Conservation (phyloP, 1,140 invertebrate species). For the Branchinecta lynchi region DNA sequence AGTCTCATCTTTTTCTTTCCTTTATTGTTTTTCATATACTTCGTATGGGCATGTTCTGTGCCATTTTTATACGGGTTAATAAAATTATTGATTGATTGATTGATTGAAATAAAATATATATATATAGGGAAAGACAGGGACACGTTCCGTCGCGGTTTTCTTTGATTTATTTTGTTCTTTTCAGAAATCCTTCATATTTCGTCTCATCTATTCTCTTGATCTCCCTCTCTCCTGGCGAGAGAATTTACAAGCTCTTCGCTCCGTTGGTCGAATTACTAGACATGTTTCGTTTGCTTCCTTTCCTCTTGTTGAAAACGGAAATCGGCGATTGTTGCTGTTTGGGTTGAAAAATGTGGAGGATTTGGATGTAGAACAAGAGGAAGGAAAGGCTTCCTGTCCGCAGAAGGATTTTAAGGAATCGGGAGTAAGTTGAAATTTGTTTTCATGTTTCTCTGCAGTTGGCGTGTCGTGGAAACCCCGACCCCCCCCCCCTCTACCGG, state of each 20-base stretch:
- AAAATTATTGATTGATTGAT: too few species aligned
- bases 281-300: background rate
- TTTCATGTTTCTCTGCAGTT: too few species aligned
- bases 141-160: background rate
- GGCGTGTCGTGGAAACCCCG: too few species aligned
- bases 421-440: too few species aligned
- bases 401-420: too few species aligned
- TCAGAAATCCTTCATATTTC: conserved; percentile 1
- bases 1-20: too few species aligned
- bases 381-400: too few species aligned
- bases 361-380: background rate
- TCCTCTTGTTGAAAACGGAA: background rate
- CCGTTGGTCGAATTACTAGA: background rate
- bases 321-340: background rate
- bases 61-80: too few species aligned
- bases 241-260: background rate
- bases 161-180: background rate
- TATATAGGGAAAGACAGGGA: too few species aligned
- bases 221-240: background rate
- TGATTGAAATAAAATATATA: background rate
- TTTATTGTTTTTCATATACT: too few species aligned
- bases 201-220: background rate
- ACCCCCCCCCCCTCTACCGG: too few species aligned
- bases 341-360: background rate
- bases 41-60: too few species aligned